Base-by-base conservation (phyloP, 2,888 invertebrate genomes). In the Caenorhabditis sp. region DNA sequence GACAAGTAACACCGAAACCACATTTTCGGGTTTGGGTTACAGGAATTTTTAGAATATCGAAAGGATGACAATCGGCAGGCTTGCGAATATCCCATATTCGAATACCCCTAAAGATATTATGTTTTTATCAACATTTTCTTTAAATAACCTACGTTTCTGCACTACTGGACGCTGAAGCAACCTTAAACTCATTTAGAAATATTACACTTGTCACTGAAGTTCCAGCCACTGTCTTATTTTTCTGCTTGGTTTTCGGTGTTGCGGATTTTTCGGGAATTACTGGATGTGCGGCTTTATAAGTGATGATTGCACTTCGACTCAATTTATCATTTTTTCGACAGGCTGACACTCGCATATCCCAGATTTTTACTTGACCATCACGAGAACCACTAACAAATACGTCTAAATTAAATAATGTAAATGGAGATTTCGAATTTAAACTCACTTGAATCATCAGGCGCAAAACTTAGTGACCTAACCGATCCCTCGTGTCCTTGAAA, bases 401-500 rank as follows among this genome's bases (percentile, higher is more conserved):
- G 50, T 76, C 76, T 76, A n/a, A n/a, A n/a, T n/a, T n/a, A n/a
- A n/a, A n/a, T n/a, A n/a, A n/a, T n/a, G 53, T 62, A n/a, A 50
- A 8, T 53, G 4, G 8, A 53, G 26, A 62, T 31, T 63, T 53
- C 25, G 1, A 8, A 23, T 36, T 56, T 3, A 38, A 10, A 31
- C 31, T 60, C 21, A 75, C 75, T 71, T 1, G 76, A 65, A 58
- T 67, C 58, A 38, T 69, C 61, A 2, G 69, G 69, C 21, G 69
- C 57, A 25, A 71, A 76, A 26, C 58, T 58, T 20, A 71, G 66
- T 3, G 76, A 72, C 52, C 72, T 17, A 0, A 76, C 72, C 1
- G 76, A 71, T 20, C 72, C 72, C 25, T 72, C 72, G 36, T 76
- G 76, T 14, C 76, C 76, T 23, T 23, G 56, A 36, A 73, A 76